Base-by-base conservation (phyloP, 1,140 invertebrate species). In the Berghia stephanieae region DNA sequence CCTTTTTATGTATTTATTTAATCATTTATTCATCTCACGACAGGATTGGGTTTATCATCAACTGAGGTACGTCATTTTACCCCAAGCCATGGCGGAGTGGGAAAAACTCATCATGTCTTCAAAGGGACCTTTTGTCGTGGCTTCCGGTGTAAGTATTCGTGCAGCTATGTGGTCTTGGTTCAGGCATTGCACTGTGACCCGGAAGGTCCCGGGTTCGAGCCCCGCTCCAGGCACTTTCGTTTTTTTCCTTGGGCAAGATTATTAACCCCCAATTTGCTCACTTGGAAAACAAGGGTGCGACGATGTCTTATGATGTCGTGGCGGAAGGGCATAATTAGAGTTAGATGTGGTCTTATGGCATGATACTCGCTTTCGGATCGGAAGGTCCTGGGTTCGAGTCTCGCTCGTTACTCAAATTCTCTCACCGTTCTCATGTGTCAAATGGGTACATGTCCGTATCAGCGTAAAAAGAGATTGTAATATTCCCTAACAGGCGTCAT, bases 11-110 rank as follows among this genome's bases (percentile, higher is more conserved):
- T 2, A 27, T 43, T n/a, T n/a, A n/a, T n/a, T n/a, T n/a, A n/a
- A n/a, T n/a, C n/a, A n/a, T n/a, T n/a, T n/a, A n/a, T n/a, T n/a
- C n/a, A n/a, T n/a, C n/a, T n/a, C n/a, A n/a, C n/a, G n/a, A 5
- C 38, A 75, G 57, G 72, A 63, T 21, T 72, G 70, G 70, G 70
- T 49, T 21, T 49, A 72, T n/a, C n/a, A 34, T 38, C 70, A 72
- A n/a, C 31, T 72, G 24, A 13, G 52, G 24, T 49, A 72, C 46
- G 70, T 72, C 42, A 34, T 72, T 31, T 49, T 72, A 31, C 70
- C 70, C 42, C 49, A 44, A 36, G 74, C 43, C 24, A 57, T 66
- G 31, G 52, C 44, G 42, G 74, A 76, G 24, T 76, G 74, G 74
- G 74, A 75, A 4, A 52, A 75, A 21, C 72, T 63, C 2, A 60